Evolutionary conservation across 2,888 invertebrate species (phyloP), one percentile per base, ranked within the genome.

Genomic region (Mesodorylaimus sp.): DNA sequence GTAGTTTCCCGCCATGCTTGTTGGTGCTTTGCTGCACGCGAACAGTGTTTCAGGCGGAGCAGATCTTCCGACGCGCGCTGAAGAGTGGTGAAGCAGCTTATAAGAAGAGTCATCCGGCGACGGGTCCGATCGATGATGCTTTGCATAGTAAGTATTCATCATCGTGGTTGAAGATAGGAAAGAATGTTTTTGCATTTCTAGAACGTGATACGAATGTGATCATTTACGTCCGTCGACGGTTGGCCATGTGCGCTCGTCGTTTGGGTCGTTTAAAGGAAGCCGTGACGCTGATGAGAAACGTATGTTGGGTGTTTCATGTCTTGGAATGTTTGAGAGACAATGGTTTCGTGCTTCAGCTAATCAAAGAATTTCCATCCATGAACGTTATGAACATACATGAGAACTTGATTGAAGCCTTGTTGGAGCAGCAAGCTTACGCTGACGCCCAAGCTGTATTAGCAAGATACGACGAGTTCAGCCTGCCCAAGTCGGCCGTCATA

Each of bases 201-300:
- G 76, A 86, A 58, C 75, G 93, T 57, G 88, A 93, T 68, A 82
- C 85, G 51, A 88, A 88, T 68, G 85, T 93, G 36, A 70, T 91
- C 53, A 88, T 91, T 64, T 95, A 93, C 68, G 81, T 91, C 50
- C 83, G 86, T 70, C 76, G 93, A 50, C 76, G 95, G 54, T 70
- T 89, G 53, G 95, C 91, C n/a, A 91, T 93, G 91, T 93, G 91
- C 72, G 85, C 88, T 29, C 76, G 93, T 51, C 87, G 89, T 63
- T 74, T 93, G 50, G 89, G 91, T 13, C 82, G 87, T 61, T 74
- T 91, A 56, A 84, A 88, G 69, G 93, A 93, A 71, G 87, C 91
- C 1, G 82, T 89, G 26, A 89, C 95, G 69, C 82, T 88, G 77
- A 91, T 93, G 75, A 77, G 91, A 63, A 93, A 95, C 73, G 74